Conservation (phyloP, 2,797 vertebrate species). For the Halcyon smyrnensis region DNA sequence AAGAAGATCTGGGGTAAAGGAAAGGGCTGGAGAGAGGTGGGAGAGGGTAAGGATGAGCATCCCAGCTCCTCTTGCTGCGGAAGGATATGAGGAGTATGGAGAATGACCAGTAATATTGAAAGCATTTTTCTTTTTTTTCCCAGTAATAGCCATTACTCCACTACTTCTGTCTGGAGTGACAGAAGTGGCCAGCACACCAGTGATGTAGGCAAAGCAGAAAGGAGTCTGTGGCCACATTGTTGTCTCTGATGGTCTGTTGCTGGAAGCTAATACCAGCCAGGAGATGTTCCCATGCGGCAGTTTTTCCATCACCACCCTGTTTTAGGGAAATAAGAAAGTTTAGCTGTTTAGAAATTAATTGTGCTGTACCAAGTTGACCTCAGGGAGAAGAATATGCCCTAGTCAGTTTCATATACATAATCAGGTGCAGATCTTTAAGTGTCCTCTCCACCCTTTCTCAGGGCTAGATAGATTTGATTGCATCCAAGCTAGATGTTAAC, state of each 20-base stretch:
- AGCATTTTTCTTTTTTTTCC: not conserved
- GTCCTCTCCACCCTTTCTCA: not conserved
- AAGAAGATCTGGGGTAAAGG: not conserved
- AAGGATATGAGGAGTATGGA: not conserved
- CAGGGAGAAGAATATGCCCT: not conserved
- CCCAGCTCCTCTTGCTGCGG: not conserved
- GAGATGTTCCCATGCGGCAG: not conserved
- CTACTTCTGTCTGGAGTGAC: not conserved
- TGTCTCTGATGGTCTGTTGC: not conserved
- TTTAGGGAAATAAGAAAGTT: not conserved
- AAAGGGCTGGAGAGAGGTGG: not conserved
- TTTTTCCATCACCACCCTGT: not conserved
- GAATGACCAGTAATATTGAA: not conserved
- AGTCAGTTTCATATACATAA: not conserved
- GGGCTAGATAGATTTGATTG: not conserved
- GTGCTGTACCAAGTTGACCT: not conserved
- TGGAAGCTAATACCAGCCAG: not conserved
- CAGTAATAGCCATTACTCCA: rapidly evolving
- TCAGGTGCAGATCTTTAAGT: not conserved
- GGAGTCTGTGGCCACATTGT: not conserved
- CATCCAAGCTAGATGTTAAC: not conserved
- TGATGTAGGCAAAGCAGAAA: not conserved
- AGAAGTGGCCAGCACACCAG: not conserved
- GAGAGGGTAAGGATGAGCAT: not conserved
- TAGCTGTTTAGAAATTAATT: not conserved